These are phyloP conservation scores for Hemibates koningsi DNA, from an alignment of 2,113 vertebrate species.

Conservation along the genomic window DNA sequence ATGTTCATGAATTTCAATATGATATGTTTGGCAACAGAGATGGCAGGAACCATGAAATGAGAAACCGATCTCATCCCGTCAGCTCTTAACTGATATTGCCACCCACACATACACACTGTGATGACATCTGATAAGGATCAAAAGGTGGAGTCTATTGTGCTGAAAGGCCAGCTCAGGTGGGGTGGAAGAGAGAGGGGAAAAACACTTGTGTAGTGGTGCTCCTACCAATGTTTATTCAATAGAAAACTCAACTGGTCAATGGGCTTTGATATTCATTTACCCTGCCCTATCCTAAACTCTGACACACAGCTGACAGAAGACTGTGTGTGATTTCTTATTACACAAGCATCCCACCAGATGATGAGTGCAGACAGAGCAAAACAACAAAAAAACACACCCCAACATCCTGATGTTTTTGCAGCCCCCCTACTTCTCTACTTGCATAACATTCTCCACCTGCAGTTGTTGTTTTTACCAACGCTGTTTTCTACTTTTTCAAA, in stretches of 20 bases:
- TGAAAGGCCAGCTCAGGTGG: slow-evolving; percentile 23
- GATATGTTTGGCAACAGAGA: slow-evolving; percentile 11
- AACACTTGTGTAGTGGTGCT: background rate
- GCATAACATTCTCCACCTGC: slow-evolving; percentile 39
- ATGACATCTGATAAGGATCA: slow-evolving; percentile 30
- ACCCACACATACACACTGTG: background rate
- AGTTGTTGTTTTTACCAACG: slow-evolving; percentile 22
- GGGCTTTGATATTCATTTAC: background rate
- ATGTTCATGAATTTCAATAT: slow-evolving; percentile 39
- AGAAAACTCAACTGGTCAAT: background rate
- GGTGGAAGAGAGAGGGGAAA: background rate
- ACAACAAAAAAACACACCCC: background rate
- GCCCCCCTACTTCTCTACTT: background rate
- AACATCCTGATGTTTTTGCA: slow-evolving; percentile 7
- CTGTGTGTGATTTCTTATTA: background rate
- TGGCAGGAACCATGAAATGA: slow-evolving; percentile 16
- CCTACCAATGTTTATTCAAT: background rate
- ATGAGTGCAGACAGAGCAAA: background rate
- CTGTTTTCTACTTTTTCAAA: background rate
- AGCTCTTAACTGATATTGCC: slow-evolving; percentile 9
- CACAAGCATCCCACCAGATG: background rate
- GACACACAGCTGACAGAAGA: background rate
- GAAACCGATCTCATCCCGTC: slow-evolving; percentile 21
- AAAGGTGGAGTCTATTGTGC: slow-evolving; percentile 29
- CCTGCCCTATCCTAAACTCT: background rate